Conservation (phyloP, 2,888 invertebrate genomes). For the Sisyra nigra region DNA sequence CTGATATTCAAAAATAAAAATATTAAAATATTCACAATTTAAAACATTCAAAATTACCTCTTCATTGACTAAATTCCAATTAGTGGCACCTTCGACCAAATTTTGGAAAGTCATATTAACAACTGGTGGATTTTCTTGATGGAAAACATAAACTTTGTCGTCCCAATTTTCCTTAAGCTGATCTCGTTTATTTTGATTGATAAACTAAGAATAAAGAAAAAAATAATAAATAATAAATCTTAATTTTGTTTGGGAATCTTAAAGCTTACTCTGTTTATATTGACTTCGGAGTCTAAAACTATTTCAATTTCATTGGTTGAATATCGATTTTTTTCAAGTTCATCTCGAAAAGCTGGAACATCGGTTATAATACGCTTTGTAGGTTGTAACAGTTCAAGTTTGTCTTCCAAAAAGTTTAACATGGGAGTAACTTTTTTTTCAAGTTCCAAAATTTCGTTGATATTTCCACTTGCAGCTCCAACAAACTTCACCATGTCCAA, state of each 20-base stretch:
- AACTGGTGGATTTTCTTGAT: too few species aligned
- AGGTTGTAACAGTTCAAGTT: slow-evolving; percentile 1
- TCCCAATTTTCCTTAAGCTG: too few species aligned
- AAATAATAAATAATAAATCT: neutral
- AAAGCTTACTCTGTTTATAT: slow-evolving; percentile 24
- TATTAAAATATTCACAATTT: neutral
- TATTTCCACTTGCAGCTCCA: neutral
- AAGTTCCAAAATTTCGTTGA: slow-evolving; percentile 6
- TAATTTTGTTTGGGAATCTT: neutral
- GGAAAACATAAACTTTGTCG: too few species aligned
- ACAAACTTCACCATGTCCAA: slow-evolving; percentile 1
- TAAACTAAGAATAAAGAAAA: neutral
- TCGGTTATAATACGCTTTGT: neutral
- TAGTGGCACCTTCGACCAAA: neutral
- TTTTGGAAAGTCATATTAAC: too few species aligned
- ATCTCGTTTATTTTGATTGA: neutral
- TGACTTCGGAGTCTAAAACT: slow-evolving; percentile 20
- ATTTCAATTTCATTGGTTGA: slow-evolving; percentile 12
- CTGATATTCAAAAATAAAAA: slow-evolving; percentile 19
- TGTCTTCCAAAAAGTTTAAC: slow-evolving; percentile 3
- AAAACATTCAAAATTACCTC: neutral
- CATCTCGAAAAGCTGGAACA: neutral
- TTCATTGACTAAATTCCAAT: slow-evolving; percentile 3
- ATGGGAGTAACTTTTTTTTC: slow-evolving; percentile 7
- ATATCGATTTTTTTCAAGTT: slow-evolving; percentile 1